phyloP scores from a whole-genome alignment of 2,888 invertebrate species.

The Andrena fulva region DNA sequence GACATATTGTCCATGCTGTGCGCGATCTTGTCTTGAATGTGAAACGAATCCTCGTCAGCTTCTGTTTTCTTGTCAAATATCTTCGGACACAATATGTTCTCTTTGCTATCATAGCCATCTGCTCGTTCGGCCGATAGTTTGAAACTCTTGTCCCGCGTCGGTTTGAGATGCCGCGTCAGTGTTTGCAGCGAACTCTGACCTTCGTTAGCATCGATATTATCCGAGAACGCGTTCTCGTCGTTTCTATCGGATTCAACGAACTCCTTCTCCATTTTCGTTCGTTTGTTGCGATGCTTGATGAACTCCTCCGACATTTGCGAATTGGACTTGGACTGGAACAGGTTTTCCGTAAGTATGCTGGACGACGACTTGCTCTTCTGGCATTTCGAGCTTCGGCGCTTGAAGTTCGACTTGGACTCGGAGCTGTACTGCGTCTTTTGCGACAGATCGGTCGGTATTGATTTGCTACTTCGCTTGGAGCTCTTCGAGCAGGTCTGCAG shows the following conservation, averaged over 20 bases:
- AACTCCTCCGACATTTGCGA: constrained; percentile 74
- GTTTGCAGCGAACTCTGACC: constrained; percentile 79
- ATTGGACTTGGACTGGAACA: constrained; percentile 72
- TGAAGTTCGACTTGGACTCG: constrained; percentile 75
- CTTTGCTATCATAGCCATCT: constrained; percentile 75
- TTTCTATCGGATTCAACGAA: constrained; percentile 52
- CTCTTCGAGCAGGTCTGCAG: constrained; percentile 61
- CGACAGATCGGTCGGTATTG: constrained; percentile 65
- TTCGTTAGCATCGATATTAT: constrained; percentile 77
- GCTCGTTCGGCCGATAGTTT: constrained; percentile 77
- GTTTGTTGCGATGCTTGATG: constrained; percentile 75
- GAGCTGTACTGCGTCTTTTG: constrained; percentile 73
- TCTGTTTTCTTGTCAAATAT: constrained; percentile 68
- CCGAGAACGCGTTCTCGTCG: constrained; percentile 64
- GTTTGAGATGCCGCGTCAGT: constrained; percentile 79
- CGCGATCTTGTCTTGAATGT: constrained; percentile 29
- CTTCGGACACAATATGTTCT: constrained; percentile 63
- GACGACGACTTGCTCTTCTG: constrained; percentile 76
- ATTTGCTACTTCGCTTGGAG: constrained; percentile 73
- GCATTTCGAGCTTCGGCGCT: constrained; percentile 79
- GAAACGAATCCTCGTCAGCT: constrained; percentile 31
- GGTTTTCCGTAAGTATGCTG: constrained; percentile 72
- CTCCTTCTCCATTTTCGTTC: constrained; percentile 77
- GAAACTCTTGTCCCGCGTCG: constrained; percentile 77
- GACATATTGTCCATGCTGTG: constrained; percentile 78